Conservation (phyloP, 2,113 vertebrate genomes). For the Athene cunicularia region DNA sequence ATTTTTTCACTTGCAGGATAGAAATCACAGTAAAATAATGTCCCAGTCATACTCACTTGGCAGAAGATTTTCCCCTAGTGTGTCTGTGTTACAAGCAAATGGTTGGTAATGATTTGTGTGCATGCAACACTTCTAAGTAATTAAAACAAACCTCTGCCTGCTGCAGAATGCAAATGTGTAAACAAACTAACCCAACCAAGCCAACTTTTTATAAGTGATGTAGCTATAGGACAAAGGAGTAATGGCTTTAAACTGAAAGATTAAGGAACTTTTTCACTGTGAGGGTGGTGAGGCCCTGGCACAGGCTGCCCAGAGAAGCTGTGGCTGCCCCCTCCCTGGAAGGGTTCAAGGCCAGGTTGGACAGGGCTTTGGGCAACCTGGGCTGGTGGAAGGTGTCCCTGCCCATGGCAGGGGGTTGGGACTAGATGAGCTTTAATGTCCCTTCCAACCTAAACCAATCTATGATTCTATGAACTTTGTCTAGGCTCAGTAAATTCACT, state of each 20-base stretch:
- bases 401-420: too few relatives aligned
- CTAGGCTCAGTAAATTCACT: constrained; percentile 14
- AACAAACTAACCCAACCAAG: constrained; percentile 37
- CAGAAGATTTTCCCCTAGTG: neutral
- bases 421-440: too few relatives aligned
- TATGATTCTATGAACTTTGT: neutral
- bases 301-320: too few relatives aligned
- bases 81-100: constrained; percentile 29
- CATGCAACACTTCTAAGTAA: constrained; percentile 54
- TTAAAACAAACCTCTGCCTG: constrained; percentile 60
- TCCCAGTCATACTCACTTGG: neutral
- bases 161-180: constrained; percentile 50
- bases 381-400: too few relatives aligned
- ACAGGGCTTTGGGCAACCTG: too few relatives aligned
- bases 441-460: too few relatives aligned
- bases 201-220: neutral
- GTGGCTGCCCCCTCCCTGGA: too few relatives aligned
- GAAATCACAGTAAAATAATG: neutral
- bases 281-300: too few relatives aligned
- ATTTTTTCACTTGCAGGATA: constrained; percentile 9
- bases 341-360: too few relatives aligned
- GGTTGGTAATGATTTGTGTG: constrained; percentile 63
- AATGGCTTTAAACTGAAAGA: too few relatives aligned
- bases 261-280: too few relatives aligned
- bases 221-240: too few relatives aligned